Evolutionary conservation across 1,140 invertebrate species (phyloP), one percentile per base, ranked within the genome.

Genomic region (Metaphire vulgaris): DNA sequence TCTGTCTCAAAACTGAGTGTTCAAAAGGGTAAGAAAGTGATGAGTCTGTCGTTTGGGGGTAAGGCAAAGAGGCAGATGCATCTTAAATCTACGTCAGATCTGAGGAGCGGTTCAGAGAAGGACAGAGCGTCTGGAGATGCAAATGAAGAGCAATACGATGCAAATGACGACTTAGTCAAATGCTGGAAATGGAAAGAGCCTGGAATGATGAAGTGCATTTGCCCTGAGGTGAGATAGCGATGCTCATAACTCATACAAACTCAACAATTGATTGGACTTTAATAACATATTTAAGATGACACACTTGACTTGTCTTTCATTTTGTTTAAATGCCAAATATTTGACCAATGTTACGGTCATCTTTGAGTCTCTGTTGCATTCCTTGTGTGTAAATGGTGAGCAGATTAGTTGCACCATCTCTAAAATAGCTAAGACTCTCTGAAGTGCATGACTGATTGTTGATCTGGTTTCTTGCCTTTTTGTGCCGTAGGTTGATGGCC

Each of bases 401-500:
- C n/a, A n/a, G n/a, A n/a, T n/a, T n/a, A n/a, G n/a, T n/a, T n/a
- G n/a, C n/a, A n/a, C n/a, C n/a, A n/a, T n/a, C n/a, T n/a, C n/a
- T n/a, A n/a, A n/a, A n/a, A n/a, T n/a, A n/a, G n/a, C n/a, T n/a
- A n/a, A n/a, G n/a, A n/a, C n/a, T n/a, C n/a, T n/a, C n/a, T n/a
- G n/a, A n/a, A n/a, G n/a, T n/a, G n/a, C n/a, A n/a, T n/a, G n/a
- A n/a, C n/a, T n/a, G n/a, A n/a, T n/a, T n/a, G n/a, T n/a, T n/a
- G n/a, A n/a, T n/a, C n/a, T n/a, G n/a, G n/a, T n/a, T n/a, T n/a
- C n/a, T n/a, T n/a, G n/a, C n/a, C n/a, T n/a, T n/a, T n/a, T n/a
- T n/a, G n/a, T n/a, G 41, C 79, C 80, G 69, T 67, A 83, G 81
- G 72, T 77, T 31, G 80, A 83, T 41, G 80, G 80, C 30, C 80